Conservation (phyloP, 2,797 vertebrate species). For the Tangara arthus region DNA sequence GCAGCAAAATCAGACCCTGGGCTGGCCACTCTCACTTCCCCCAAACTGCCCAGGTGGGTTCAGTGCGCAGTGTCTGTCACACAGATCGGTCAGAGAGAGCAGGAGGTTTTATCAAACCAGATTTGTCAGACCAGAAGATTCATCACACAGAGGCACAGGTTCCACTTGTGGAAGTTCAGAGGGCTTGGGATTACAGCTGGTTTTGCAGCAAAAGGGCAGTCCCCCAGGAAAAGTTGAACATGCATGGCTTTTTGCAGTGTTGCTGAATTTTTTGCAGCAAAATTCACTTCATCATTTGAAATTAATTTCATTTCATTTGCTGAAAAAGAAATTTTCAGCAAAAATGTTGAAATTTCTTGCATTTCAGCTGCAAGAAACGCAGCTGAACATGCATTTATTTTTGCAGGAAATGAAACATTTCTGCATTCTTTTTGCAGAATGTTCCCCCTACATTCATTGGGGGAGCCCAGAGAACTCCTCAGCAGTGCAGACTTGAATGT, state of each 20-base stretch:
- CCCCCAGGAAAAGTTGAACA: neutral
- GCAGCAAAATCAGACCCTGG: neutral
- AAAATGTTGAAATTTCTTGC: too few species aligned
- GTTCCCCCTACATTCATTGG: neutral
- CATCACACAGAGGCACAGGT: neutral
- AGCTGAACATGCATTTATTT: too few species aligned
- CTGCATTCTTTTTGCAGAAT: too few species aligned
- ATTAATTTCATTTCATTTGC: too few species aligned
- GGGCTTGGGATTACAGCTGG: neutral
- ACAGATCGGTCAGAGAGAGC: neutral
- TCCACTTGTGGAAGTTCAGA: neutral
- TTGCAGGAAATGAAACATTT: too few species aligned
- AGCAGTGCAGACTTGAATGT: neutral
- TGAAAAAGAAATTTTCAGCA: too few species aligned
- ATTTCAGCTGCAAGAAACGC: too few species aligned
- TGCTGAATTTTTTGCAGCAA: too few species aligned
- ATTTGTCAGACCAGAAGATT: neutral
- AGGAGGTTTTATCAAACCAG: neutral
- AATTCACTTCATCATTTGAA: too few species aligned
- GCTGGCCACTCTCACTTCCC: neutral
- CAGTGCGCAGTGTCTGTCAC: neutral
- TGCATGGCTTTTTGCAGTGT: rapidly evolving
- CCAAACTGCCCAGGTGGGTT: neutral
- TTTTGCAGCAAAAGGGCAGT: neutral
- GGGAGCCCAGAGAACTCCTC: neutral